Base-by-base conservation (phyloP, 2,797 vertebrate species). In the Lerista edwardsae region DNA sequence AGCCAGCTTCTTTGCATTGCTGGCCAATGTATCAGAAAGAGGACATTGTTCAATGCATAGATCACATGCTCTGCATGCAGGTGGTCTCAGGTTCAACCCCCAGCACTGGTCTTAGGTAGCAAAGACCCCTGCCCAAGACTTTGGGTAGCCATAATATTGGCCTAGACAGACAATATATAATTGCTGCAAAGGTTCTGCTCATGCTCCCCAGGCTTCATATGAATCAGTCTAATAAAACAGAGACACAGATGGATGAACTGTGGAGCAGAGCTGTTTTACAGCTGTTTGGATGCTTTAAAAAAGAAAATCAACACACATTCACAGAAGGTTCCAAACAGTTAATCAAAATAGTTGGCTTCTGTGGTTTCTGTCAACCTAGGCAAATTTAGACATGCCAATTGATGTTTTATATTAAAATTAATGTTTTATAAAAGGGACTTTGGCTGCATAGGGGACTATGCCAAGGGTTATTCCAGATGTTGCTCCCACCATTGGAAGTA, bases 301-400 rank as follows among this genome's bases (percentile, higher is more conserved):
- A 44, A 19, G n/a, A 2, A 2, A 10, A 79, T 25, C 34, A 73
- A 85, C 81, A 1, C 17, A n/a, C n/a, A n/a, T n/a, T n/a, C n/a
- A 82, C 79, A 14, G 1, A 4, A 1, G 5, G 73, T 65, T 77
- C 67, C 68, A 0, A 0, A 57, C 85, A 77, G 83, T 89, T 84
- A 55, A 6, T 15, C 51, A 64, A 79, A 76, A 72, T 80, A n/a
- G 84, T 73, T 82, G 89, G 82, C 81, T 90, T 88, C 83, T 91
- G 86, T 83, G 92, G 91, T 93, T 93, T 84, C 87, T 80, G 55
- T 68, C 2, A 5, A 79, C 44, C 17, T 72, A 64, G 29, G 76
- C 90, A 84, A 86, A 89, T 75, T 1, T 88, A 89, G 87, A 87
- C 51, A 84, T 82, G 76, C 88, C 84, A 91, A 88, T 79, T 89